Evolutionary conservation across 2,888 invertebrate genomes (phyloP).

Genomic region (Ochropleura leucogaster): DNA sequence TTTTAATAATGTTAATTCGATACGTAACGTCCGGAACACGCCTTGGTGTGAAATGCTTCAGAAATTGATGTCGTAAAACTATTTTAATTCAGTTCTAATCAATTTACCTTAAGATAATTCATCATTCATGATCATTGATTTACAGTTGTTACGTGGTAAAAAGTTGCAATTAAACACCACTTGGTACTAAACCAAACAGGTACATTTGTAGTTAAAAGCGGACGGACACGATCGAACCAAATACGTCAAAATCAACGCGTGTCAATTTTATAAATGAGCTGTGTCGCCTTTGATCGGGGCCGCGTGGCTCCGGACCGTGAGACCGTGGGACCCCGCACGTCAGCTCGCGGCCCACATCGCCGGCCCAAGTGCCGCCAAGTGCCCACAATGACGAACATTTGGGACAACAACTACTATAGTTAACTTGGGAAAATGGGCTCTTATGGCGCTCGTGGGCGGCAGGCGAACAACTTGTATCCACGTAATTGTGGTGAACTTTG

Average conservation of each 20-base stretch:
- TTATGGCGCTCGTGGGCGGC: constrained; percentile 49
- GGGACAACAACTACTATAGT: constrained; percentile 48
- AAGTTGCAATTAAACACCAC: constrained; percentile 40
- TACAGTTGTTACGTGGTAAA: constrained; percentile 34
- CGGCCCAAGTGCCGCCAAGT: constrained; percentile 32
- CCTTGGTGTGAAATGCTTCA: constrained; percentile 40
- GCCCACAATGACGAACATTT: constrained; percentile 49
- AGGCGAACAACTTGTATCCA: constrained; percentile 29
- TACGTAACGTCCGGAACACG: constrained; percentile 21
- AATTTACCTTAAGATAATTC: constrained; percentile 31
- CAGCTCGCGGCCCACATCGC: constrained; percentile 50
- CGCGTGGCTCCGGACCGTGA: constrained; percentile 76
- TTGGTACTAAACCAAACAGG: constrained; percentile 25
- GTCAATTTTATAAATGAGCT: constrained; percentile 85
- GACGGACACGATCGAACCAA: constrained; percentile 65
- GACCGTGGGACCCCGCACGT: constrained; percentile 58
- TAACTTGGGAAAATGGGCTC: constrained; percentile 45
- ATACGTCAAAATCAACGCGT: constrained; percentile 80
- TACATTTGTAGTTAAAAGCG: constrained; percentile 53
- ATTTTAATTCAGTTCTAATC: constrained; percentile 37
- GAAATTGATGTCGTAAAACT: constrained; percentile 38
- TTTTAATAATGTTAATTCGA: constrained; percentile 51
- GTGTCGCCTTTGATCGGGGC: constrained; percentile 77
- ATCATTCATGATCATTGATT: constrained; percentile 43
- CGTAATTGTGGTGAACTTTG: constrained; percentile 54